These are phyloP conservation scores for Syngnathus floridae DNA, from an alignment of 2,113 vertebrate species.

Conservation along the genomic window DNA sequence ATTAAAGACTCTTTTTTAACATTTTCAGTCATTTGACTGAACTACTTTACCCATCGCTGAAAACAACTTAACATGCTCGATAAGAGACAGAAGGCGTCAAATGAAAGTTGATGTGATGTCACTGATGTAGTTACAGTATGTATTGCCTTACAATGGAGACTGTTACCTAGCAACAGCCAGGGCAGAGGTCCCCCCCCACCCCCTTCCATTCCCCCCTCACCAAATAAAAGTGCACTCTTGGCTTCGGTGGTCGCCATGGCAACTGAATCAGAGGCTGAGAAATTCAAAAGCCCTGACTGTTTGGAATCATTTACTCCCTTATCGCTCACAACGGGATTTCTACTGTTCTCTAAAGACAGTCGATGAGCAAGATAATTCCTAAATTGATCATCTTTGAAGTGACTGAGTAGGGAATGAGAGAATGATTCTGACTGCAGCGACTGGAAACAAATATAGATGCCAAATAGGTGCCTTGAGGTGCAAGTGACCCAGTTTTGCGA, in stretches of 20 bases:
- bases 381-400: too few relatives aligned
- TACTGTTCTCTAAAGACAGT: too few relatives aligned
- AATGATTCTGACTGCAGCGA: too few relatives aligned
- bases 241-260: conserved; percentile 50
- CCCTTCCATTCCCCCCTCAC: conserved; percentile 14
- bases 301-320: not conserved
- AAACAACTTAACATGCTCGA: not conserved
- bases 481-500: too few relatives aligned
- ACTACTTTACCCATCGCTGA: not conserved
- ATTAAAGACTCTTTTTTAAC: not conserved
- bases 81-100: not conserved
- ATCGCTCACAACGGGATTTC: not conserved
- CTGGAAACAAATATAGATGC: too few relatives aligned
- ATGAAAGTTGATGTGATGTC: not conserved
- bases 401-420: too few relatives aligned
- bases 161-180: conserved; percentile 69
- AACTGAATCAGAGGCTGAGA: conserved; percentile 42
- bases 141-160: conserved; percentile 61
- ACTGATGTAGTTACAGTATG: conserved; percentile 36
- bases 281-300: conserved; percentile 7
- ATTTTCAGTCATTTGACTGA: too few relatives aligned
- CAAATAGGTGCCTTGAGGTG: too few relatives aligned
- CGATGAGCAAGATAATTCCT: too few relatives aligned
- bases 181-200: conserved; percentile 17
- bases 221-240: conserved; percentile 34